Conservation (phyloP, 2,888 invertebrate genomes). For the Ichneumon xanthorius region DNA sequence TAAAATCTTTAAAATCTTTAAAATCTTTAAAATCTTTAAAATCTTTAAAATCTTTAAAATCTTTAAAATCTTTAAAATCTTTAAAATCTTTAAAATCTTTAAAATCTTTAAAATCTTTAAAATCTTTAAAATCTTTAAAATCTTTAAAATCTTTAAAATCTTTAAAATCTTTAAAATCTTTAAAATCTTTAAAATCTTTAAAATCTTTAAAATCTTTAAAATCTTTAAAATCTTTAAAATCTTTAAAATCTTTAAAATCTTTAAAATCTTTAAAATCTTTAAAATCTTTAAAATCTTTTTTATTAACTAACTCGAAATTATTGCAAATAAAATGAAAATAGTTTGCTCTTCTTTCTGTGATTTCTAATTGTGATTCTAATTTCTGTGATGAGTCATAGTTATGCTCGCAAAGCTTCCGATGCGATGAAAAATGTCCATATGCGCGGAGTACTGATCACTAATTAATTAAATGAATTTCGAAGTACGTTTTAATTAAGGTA, state of each 20-base stretch:
- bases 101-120: neutral
- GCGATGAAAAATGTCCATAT: neutral
- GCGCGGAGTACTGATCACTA: neutral
- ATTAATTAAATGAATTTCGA: neutral
- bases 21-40: neutral
- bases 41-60: no score
- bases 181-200: neutral
- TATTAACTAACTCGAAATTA: neutral
- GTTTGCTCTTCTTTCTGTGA: no score
- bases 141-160: no score
- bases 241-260: no score
- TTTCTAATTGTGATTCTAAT: no score
- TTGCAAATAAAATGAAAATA: neutral
- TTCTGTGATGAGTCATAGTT: neutral
- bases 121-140: no score
- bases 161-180: neutral
- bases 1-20: neutral
- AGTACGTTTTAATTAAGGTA: constrained; percentile 20
- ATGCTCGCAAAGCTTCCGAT: neutral
- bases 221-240: no score
- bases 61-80: no score
- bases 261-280: neutral
- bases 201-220: no score
- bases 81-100: neutral
- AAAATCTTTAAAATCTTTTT: neutral